Conservation (phyloP, 2,888 invertebrate species). For the Sesia apiformis region DNA sequence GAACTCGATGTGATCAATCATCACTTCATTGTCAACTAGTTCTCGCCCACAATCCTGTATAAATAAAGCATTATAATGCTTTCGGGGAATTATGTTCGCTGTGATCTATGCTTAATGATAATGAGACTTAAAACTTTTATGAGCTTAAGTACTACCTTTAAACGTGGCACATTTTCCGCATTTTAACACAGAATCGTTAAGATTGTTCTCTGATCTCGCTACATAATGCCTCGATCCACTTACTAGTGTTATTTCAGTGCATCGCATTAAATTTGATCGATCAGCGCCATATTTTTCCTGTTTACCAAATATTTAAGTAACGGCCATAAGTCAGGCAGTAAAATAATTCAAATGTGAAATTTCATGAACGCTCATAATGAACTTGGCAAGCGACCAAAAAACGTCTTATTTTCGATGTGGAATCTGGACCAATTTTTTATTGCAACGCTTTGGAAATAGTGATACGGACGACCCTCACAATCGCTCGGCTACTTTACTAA, state of each 20-base stretch:
- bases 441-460: conserved; percentile 67
- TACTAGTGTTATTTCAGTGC: conserved; percentile 57
- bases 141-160: too few relatives aligned
- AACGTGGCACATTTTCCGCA: too few relatives aligned
- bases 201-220: conserved; percentile 17
- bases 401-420: conserved; percentile 75
- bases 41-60: neutral
- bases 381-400: conserved; percentile 73
- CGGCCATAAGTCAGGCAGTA: conserved; percentile 74
- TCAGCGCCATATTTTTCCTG: conserved; percentile 72
- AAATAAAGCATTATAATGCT: neutral
- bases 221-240: conserved; percentile 56
- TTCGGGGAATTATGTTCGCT: neutral
- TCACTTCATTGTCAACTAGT: neutral
- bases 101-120: neutral
- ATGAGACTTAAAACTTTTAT: neutral
- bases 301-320: conserved; percentile 75
- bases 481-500: conserved; percentile 38
- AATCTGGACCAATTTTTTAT: conserved; percentile 74
- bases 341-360: conserved; percentile 76
- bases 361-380: conserved; percentile 75
- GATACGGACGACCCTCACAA: conserved; percentile 47
- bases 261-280: conserved; percentile 70
- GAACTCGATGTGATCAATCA: neutral
- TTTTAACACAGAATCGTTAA: neutral